Conservation (phyloP, 92 coral and sea anemone species). For the Scolanthus callimorphus region DNA sequence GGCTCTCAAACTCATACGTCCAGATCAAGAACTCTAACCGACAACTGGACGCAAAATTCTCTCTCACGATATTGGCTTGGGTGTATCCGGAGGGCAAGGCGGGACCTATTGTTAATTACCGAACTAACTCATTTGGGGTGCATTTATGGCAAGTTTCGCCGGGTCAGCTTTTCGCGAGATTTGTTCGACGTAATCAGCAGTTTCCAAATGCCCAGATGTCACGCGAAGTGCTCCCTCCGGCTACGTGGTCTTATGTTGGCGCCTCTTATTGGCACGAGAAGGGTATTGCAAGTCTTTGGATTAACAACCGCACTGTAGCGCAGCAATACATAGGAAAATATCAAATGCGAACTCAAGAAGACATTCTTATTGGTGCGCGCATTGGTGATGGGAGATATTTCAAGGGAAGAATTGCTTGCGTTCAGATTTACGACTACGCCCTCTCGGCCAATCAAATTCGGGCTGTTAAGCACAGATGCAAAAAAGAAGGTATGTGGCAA, state of each 20-base stretch:
- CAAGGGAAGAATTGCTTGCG: not conserved
- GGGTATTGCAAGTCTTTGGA: not conserved
- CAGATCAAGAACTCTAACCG: not conserved
- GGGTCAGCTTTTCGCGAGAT: not conserved
- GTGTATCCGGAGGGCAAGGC: not conserved
- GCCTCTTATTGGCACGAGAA: not conserved
- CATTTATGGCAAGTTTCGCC: not conserved
- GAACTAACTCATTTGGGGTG: not conserved
- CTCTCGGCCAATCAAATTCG: not conserved
- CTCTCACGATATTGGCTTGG: not conserved
- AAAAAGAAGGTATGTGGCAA: not conserved
- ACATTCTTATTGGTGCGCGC: not conserved
- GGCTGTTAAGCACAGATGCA: not conserved
- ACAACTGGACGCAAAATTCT: not conserved
- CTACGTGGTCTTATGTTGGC: not conserved
- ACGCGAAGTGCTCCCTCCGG: not conserved
- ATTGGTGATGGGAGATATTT: not conserved
- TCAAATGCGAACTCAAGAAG: not conserved
- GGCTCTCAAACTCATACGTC: not conserved
- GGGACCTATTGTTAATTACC: not conserved
- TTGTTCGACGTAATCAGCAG: not conserved
- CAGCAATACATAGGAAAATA: not conserved
- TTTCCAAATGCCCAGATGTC: not conserved
- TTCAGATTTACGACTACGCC: not conserved
- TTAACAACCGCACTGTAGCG: not conserved